A percentile compares a stretch with the other conserved stretches of the same genome.
Conservation (phyloP, 2,888 invertebrate species). For the Endotricha flammealis region DNA sequence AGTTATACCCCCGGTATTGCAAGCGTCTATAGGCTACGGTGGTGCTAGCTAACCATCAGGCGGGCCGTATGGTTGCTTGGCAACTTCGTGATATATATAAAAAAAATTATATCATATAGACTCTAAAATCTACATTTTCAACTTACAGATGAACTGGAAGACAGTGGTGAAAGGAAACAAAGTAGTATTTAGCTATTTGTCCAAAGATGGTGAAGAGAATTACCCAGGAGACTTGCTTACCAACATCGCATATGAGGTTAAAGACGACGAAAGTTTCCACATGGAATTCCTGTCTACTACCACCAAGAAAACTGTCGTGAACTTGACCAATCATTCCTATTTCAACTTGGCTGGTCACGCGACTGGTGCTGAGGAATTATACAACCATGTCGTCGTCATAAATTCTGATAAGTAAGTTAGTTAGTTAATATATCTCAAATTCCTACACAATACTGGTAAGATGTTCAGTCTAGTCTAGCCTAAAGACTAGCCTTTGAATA, state of each 20-base stretch:
- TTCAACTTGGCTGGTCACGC: conserved; percentile 94
- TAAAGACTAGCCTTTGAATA: too few relatives aligned
- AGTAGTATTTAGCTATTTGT: conserved; percentile 85
- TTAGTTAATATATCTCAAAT: too few relatives aligned
- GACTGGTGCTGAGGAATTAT: conserved; percentile 80
- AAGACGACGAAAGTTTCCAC: conserved; percentile 82
- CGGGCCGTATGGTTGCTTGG: too few relatives aligned
- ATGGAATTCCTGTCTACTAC: conserved; percentile 85
- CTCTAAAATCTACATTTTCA: too few relatives aligned
- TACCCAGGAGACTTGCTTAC: conserved; percentile 91
- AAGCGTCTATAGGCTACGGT: too few relatives aligned
- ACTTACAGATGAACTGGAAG: conserved; percentile 81
- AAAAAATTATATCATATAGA: too few relatives aligned
- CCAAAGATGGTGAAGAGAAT: conserved; percentile 90
- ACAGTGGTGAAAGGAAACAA: conserved; percentile 75
- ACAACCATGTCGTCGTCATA: conserved; percentile 82
- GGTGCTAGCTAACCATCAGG: too few relatives aligned
- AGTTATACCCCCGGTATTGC: too few relatives aligned
- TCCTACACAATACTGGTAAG: too few relatives aligned
- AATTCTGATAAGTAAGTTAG: conserved; percentile 85
- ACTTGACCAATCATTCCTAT: conserved; percentile 94
- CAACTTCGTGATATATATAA: too few relatives aligned
- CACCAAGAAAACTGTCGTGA: conserved; percentile 89
- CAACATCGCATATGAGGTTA: conserved; percentile 83
- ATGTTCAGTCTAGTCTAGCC: too few relatives aligned